Evolutionary conservation across 2,888 invertebrate species (phyloP), one percentile per base, ranked within the genome.

Genomic region (Sinotaia quadrata): DNA sequence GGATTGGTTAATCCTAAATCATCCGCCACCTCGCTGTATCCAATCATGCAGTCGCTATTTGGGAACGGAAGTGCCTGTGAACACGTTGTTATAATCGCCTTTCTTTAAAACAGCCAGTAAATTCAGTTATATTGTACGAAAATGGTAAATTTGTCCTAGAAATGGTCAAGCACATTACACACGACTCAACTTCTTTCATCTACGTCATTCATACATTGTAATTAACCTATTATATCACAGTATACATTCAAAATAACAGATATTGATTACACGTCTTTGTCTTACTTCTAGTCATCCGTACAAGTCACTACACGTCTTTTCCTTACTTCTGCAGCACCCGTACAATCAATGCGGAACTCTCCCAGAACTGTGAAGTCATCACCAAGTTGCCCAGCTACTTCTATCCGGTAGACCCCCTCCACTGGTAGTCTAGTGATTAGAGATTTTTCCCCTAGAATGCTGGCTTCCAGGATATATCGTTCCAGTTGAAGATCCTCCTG

Each of bases 1-100:
- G 56, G 44, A 7, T 63, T 24, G n/a, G n/a, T 44, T 21, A 63
- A 29, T 4, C 61, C 62, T n/a, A 10, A 8, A 1, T n/a, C 10
- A 1, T 3, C 33, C 15, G 63, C 41, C 33, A 8, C 18, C 52
- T 63, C 54, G 18, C 21, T 41, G 41, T 10, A 44, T 4, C 63
- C 63, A 41, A 63, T 54, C n/a, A 41, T n/a, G 10, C 7, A 31
- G 44, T 27, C 18, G 7, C 62, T 29, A 2, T 52, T 41, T 2
- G 63, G 63, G 44, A 63, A 63, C 1, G 41, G 63, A 21, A 12
- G 10, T 5, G 63, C 54, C 63, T 63, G 63, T 15, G n/a, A n/a
- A n/a, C n/a, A n/a, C n/a, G n/a, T n/a, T n/a, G n/a, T n/a, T n/a
- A n/a, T n/a, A n/a, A n/a, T n/a, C n/a, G n/a, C n/a, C n/a, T n/a